Evolutionary conservation across 2,888 invertebrate genomes (phyloP).

Genomic region (Pyralis farinalis): DNA sequence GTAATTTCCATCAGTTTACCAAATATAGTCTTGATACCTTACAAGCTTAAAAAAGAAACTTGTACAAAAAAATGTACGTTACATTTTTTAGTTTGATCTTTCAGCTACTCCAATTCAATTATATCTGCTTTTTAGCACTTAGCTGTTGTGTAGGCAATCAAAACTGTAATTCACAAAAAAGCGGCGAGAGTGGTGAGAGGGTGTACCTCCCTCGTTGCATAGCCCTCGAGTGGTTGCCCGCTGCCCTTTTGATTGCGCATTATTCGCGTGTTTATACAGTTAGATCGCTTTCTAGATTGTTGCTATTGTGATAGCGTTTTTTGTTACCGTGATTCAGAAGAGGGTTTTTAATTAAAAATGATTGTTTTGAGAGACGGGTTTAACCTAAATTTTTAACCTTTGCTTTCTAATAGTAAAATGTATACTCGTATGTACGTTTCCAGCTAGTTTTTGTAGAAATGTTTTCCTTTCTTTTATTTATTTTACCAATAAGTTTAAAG

Average conservation of each 20-base stretch:
- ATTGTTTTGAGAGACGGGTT: constrained; percentile 51
- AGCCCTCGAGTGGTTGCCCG: constrained; percentile 57
- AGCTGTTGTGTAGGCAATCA: constrained; percentile 50
- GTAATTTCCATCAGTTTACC: no score
- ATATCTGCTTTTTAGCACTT: constrained; percentile 16
- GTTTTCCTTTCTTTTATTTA: no score
- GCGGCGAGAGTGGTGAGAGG: constrained; percentile 23
- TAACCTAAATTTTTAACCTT: no score
- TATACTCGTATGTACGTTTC: no score
- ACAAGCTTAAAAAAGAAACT: no score
- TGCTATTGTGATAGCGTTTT: constrained; percentile 74
- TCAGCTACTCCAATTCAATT: constrained; percentile 1
- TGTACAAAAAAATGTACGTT: no score
- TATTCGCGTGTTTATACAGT: constrained; percentile 78
- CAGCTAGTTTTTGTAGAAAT: no score
- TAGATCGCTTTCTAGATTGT: constrained; percentile 79
- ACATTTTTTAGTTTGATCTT: not conserved
- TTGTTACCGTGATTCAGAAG: constrained; percentile 62
- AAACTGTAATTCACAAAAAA: constrained; percentile 59
- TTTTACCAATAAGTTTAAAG: no score
- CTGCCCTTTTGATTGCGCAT: constrained; percentile 79
- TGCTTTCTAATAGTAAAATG: constrained; percentile 16
- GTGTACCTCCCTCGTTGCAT: constrained; percentile 38
- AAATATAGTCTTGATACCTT: no score
- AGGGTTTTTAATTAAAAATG: constrained; percentile 75